These are phyloP conservation scores for Lottia gigantea DNA, from an alignment of 2,888 invertebrate genomes.

Conservation along the genomic window DNA sequence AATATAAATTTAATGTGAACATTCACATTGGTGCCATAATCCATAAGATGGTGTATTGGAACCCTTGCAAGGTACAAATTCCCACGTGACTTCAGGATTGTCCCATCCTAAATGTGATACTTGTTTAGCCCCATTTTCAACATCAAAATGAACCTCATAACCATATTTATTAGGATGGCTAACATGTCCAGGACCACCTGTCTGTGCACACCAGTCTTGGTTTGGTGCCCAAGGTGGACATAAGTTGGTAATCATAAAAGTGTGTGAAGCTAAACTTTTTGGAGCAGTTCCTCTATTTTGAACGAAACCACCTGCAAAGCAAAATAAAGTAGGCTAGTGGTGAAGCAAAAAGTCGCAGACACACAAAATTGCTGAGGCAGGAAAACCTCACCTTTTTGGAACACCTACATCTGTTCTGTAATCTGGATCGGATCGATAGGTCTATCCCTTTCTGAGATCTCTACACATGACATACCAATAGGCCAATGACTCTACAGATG, in stretches of 20 bases:
- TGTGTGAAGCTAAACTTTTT: slow-evolving; percentile 25
- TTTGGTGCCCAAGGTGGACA: slow-evolving; percentile 47
- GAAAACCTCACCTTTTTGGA: too few relatives aligned
- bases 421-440: too few relatives aligned
- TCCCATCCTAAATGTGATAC: slow-evolving; percentile 33
- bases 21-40: slow-evolving; percentile 25
- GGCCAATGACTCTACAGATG: too few relatives aligned
- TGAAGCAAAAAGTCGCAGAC: too few relatives aligned
- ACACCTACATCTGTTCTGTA: too few relatives aligned
- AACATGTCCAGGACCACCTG: slow-evolving; percentile 28
- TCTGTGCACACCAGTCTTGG: slow-evolving; percentile 48
- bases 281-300: slow-evolving; percentile 38
- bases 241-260: slow-evolving; percentile 54
- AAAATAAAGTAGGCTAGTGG: too few relatives aligned
- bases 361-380: too few relatives aligned
- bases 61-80: slow-evolving; percentile 27
- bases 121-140: slow-evolving; percentile 31
- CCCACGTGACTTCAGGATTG: slow-evolving; percentile 38
- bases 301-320: slow-evolving; percentile 45
- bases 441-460: too few relatives aligned
- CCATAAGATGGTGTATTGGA: slow-evolving; percentile 17
- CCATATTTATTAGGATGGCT: slow-evolving; percentile 26
- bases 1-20: slow-evolving; percentile 4
- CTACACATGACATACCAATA: too few relatives aligned
- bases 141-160: slow-evolving; percentile 39